A percentile compares a stretch with the other conserved stretches of the same genome.
Conservation (phyloP, 2,797 vertebrate species). For the Spinus pinus region DNA sequence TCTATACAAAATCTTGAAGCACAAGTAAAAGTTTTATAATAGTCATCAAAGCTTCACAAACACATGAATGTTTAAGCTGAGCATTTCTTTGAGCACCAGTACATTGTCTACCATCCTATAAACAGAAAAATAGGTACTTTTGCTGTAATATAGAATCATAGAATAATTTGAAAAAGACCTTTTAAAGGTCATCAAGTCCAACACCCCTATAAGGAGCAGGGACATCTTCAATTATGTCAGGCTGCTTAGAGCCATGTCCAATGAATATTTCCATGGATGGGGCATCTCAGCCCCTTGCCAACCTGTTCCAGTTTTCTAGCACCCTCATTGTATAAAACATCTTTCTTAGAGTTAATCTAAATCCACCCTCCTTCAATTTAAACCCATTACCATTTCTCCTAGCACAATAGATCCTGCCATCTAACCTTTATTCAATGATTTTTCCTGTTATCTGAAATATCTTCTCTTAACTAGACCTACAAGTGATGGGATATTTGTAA, state of each 20-base stretch:
- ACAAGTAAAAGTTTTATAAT: not conserved
- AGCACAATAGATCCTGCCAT: not conserved
- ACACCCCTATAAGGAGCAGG: not conserved
- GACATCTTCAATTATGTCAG: not conserved
- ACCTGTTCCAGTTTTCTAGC: not conserved
- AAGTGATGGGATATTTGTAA: not conserved
- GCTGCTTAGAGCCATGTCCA: rapidly evolving
- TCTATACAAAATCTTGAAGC: not conserved
- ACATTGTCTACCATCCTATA: not conserved
- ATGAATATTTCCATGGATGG: not conserved
- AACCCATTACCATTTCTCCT: not conserved
- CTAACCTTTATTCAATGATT: not conserved
- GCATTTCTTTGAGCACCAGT: not conserved
- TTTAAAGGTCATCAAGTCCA: not conserved
- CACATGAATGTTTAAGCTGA: not conserved
- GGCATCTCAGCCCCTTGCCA: not conserved
- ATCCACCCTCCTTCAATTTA: not conserved
- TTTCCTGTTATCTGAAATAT: not conserved
- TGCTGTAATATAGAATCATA: not conserved
- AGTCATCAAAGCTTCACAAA: not conserved
- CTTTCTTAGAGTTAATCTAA: not conserved
- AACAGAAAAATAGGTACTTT: not conserved
- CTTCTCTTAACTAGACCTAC: not conserved
- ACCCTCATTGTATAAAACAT: not conserved
- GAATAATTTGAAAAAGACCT: not conserved